Percentiles rank a stretch among this genome's conserved stretches.
Conservation (phyloP, 2,113 vertebrate genomes). For the Sinocyclocheilus grahami region DNA sequence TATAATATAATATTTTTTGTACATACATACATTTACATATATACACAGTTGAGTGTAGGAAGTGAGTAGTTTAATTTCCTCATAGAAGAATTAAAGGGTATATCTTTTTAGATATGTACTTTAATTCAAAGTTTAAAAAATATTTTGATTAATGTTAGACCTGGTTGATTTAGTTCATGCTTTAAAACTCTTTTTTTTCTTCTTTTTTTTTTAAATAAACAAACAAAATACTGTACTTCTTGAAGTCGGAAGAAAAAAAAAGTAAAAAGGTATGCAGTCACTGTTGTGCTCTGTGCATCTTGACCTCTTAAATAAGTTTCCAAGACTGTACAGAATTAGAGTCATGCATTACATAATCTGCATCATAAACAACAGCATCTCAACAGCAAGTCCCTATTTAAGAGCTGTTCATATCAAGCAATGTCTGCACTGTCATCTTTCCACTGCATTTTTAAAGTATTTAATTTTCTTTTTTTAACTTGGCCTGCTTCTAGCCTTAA, state of each 20-base stretch:
- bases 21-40: too few relatives aligned
- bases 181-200: too few relatives aligned
- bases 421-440: not conserved
- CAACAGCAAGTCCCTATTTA: constrained; percentile 45
- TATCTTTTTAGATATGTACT: too few relatives aligned
- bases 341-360: constrained; percentile 61
- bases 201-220: not conserved
- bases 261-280: not conserved
- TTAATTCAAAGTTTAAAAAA: too few relatives aligned
- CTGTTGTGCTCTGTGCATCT: not conserved
- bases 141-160: too few relatives aligned
- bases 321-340: not conserved
- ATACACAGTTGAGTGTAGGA: too few relatives aligned
- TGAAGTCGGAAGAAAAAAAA: not conserved
- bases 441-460: not conserved
- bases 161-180: too few relatives aligned
- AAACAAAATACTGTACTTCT: too few relatives aligned
- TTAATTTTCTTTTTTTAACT: not conserved
- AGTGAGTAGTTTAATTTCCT: too few relatives aligned
- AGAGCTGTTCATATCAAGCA: not conserved
- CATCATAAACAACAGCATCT: constrained; percentile 66
- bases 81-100: too few relatives aligned
- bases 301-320: not conserved
- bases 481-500: constrained; percentile 38
- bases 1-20: too few relatives aligned